Evolutionary conservation across 2,888 invertebrate genomes (phyloP).

Genomic region (Anthophora plumipes): DNA sequence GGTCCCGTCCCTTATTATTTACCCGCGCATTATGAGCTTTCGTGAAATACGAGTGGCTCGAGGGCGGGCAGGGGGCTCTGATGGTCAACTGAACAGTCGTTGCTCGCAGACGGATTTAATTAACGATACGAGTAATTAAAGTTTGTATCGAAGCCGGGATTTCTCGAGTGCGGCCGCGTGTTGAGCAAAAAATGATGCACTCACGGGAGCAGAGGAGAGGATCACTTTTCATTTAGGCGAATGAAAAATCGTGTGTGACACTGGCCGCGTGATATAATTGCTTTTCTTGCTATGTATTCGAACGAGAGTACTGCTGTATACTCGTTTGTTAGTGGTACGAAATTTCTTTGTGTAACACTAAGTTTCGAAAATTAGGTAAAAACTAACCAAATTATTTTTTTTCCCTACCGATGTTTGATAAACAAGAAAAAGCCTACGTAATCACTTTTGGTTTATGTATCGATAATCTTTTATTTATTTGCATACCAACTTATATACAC

Average conservation of each 20-base stretch:
- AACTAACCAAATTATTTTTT: too few species aligned
- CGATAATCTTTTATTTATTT: too few species aligned
- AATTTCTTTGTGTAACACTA: background rate
- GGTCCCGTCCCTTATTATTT: slow-evolving; percentile 71
- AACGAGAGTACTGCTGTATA: background rate
- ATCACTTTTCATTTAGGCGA: slow-evolving; percentile 46
- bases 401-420: too few species aligned
- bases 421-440: too few species aligned
- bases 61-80: slow-evolving; percentile 13
- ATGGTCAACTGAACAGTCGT: slow-evolving; percentile 54
- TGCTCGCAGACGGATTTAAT: slow-evolving; percentile 67
- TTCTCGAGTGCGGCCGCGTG: slow-evolving; percentile 10
- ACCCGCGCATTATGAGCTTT: slow-evolving; percentile 67
- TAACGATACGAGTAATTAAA: slow-evolving; percentile 68
- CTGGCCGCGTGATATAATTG: slow-evolving; percentile 17
- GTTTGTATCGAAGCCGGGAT: slow-evolving; percentile 29
- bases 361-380: too few species aligned
- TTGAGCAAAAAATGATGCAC: slow-evolving; percentile 31
- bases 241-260: slow-evolving; percentile 32
- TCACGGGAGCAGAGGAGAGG: background rate
- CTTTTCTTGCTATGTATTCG: slow-evolving; percentile 17
- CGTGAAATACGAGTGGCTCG: slow-evolving; percentile 50
- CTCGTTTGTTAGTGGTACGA: slow-evolving; percentile 20
- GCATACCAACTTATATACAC: too few species aligned
- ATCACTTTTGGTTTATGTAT: too few species aligned